phyloP scores from a whole-genome alignment of 2,113 vertebrate genomes.

The Herpailurus yagouaroundi region DNA sequence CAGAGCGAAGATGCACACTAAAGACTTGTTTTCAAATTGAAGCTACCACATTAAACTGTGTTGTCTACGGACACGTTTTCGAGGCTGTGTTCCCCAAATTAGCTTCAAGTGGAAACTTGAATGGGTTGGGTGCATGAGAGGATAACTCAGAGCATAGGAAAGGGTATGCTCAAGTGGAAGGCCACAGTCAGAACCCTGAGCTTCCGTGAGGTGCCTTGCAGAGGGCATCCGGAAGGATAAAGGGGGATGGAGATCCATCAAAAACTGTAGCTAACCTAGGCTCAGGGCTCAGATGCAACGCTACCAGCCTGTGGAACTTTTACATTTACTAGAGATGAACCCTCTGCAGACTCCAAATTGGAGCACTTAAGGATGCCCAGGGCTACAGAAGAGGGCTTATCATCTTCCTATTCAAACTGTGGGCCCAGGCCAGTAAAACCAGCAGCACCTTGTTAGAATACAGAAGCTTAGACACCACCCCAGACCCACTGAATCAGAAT shows the following conservation, averaged over 20 bases:
- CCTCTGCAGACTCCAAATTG: neutral
- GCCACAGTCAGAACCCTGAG: neutral
- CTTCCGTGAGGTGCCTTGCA: neutral
- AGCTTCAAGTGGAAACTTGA: neutral
- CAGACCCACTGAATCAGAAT: neutral
- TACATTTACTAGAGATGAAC: neutral
- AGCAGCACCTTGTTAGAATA: neutral
- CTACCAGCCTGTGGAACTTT: neutral
- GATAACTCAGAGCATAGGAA: neutral
- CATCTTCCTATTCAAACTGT: neutral
- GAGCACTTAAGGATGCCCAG: neutral
- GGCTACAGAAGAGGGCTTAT: neutral
- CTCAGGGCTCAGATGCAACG: neutral
- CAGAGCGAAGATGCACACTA: neutral
- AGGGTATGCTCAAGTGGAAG: neutral
- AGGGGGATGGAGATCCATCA: neutral
- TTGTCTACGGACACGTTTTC: neutral
- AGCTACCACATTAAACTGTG: neutral
- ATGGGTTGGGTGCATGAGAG: neutral
- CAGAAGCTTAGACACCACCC: neutral
- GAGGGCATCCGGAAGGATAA: neutral
- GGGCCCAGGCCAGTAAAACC: too few species aligned
- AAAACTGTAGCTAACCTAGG: neutral
- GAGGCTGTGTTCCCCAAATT: neutral
- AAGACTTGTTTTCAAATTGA: conserved; percentile 15